These are phyloP conservation scores for Eupsittula cactorum DNA, from an alignment of 2,113 vertebrate genomes.

Conservation along the genomic window DNA sequence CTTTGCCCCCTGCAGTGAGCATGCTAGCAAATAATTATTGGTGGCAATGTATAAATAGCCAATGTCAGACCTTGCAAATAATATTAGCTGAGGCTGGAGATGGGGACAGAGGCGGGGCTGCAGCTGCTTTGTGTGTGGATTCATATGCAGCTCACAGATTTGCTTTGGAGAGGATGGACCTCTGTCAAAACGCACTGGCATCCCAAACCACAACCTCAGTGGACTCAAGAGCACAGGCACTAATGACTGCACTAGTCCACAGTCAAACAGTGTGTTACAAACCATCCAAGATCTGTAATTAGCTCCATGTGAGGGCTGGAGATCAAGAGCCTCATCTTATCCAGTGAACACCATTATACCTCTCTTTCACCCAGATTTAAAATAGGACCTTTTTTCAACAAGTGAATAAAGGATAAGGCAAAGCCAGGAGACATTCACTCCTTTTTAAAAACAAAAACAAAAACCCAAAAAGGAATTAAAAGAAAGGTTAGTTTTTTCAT, in stretches of 20 bases:
- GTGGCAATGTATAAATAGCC: background rate
- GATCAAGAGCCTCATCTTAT: background rate
- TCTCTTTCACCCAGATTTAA: background rate
- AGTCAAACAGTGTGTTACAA: background rate
- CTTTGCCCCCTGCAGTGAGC: background rate
- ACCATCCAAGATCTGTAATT: background rate
- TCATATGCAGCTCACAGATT: background rate
- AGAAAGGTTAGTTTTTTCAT: background rate
- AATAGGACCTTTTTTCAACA: background rate
- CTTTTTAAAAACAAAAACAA: background rate
- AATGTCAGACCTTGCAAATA: background rate
- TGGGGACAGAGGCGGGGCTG: background rate
- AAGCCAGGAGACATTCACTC: background rate
- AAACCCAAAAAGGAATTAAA: background rate
- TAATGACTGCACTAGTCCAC: background rate
- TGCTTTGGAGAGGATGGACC: background rate
- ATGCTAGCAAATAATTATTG: background rate
- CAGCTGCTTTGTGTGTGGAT: rapidly evolving
- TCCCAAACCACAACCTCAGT: background rate
- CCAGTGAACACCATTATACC: background rate
- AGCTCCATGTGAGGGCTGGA: background rate
- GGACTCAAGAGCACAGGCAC: background rate
- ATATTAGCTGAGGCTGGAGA: background rate
- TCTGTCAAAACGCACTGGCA: background rate
- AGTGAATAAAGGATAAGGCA: background rate